Evolutionary conservation across 1,140 invertebrate species (phyloP).

Genomic region (Penaeus chinensis): DNA sequence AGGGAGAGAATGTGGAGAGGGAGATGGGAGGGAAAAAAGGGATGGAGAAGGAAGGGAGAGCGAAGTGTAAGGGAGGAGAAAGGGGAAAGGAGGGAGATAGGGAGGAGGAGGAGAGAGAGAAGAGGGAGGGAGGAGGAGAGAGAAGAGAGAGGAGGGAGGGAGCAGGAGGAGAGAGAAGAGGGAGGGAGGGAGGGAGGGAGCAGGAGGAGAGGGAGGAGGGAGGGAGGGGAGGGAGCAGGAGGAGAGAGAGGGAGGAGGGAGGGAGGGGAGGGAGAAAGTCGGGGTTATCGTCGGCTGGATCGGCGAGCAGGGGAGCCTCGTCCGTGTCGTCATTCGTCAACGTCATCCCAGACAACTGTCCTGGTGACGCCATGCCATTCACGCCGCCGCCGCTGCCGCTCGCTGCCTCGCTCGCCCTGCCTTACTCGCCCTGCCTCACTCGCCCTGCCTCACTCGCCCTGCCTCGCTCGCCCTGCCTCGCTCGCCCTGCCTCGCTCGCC

Average conservation of each 20-base stretch:
- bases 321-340: slow-evolving; percentile 54
- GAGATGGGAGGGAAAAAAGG: no score
- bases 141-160: background rate
- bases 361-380: slow-evolving; percentile 55
- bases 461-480: background rate
- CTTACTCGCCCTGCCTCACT: background rate
- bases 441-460: background rate
- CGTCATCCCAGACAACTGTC: slow-evolving; percentile 57
- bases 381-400: slow-evolving; percentile 23
- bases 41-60: no score
- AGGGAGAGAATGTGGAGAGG: no score
- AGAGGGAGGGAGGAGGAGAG: slow-evolving; percentile 26
- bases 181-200: no score
- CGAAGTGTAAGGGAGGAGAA: background rate
- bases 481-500: no score
- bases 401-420: background rate
- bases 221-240: background rate
- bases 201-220: background rate
- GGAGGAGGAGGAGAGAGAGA: background rate
- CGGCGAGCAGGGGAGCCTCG: slow-evolving; percentile 46
- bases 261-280: slow-evolving; percentile 34
- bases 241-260: background rate
- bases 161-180: background rate
- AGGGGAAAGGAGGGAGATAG: background rate
- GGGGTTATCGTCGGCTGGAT: slow-evolving; percentile 52